phyloP scores from a whole-genome alignment of 2,797 vertebrate species.

The Sparidentex hasta region DNA sequence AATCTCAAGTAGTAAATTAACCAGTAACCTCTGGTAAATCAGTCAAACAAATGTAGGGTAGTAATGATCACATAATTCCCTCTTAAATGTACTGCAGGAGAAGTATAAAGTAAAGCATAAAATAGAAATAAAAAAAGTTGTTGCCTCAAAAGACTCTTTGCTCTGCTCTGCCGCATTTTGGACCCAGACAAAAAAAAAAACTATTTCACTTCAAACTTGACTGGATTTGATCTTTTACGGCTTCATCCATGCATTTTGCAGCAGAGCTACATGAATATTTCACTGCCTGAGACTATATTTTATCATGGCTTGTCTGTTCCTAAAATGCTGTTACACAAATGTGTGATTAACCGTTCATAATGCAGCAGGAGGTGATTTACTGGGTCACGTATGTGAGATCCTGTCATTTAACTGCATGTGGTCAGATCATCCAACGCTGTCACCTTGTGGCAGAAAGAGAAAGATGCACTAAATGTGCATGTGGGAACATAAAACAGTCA shows the following conservation, averaged over 20 bases:
- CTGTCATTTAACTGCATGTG: conserved; percentile 7
- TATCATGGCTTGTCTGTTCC: background rate
- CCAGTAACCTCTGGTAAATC: background rate
- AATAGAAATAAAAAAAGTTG: background rate
- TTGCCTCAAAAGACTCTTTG: background rate
- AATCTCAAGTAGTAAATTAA: background rate
- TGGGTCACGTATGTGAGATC: conserved; percentile 16
- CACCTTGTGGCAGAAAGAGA: conserved; percentile 64
- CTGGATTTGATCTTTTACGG: background rate
- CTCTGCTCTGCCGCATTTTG: background rate
- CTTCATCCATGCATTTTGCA: background rate
- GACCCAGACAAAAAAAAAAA: background rate
- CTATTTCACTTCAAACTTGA: background rate
- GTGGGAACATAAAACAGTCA: conserved; percentile 1
- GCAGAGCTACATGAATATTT: background rate
- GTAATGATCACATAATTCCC: background rate
- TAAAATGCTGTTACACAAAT: background rate
- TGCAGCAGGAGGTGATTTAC: background rate
- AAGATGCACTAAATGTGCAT: conserved; percentile 30
- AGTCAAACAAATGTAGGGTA: background rate
- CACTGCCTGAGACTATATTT: background rate
- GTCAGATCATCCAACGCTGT: conserved; percentile 59
- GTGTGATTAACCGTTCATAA: background rate
- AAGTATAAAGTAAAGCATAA: background rate
- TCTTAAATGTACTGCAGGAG: background rate